Percentiles rank a stretch among this genome's conserved stretches.
Conservation (phyloP, 2,888 invertebrate genomes). For the Oscheius myriophilus region DNA sequence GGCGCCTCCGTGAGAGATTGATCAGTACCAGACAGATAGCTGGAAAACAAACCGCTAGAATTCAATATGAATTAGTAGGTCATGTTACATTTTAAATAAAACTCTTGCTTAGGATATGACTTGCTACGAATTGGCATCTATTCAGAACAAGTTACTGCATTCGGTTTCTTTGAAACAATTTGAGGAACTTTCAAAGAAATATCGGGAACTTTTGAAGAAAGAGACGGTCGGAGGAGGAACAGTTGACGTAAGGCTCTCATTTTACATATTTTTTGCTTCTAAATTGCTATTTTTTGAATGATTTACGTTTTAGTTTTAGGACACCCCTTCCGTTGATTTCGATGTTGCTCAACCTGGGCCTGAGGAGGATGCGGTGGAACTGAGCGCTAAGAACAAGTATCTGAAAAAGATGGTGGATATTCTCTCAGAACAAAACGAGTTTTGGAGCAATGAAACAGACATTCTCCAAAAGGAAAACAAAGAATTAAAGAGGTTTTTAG, state of each 20-base stretch:
- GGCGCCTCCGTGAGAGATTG: constrained; percentile 10
- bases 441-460: constrained; percentile 53
- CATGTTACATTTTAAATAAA: neutral
- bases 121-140: constrained; percentile 56
- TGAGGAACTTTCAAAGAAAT: constrained; percentile 48
- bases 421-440: constrained; percentile 57
- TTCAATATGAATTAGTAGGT: constrained; percentile 34
- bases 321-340: constrained; percentile 12
- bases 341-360: neutral
- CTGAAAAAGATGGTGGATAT: constrained; percentile 55
- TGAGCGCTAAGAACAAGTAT: constrained; percentile 39
- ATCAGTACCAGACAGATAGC: neutral
- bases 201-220: constrained; percentile 47
- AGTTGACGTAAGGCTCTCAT: constrained; percentile 13
- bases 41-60: constrained; percentile 19
- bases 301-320: neutral
- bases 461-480: constrained; percentile 55
- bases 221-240: constrained; percentile 25
- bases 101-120: constrained; percentile 41
- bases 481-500: constrained; percentile 60
- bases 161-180: constrained; percentile 57
- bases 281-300: neutral
- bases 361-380: constrained; percentile 26
- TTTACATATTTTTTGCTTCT: neutral
- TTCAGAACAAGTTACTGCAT: constrained; percentile 59